Percentiles rank a stretch among this genome's conserved stretches.
These are phyloP conservation scores for Ornithoptera priamus DNA, from an alignment of 2,888 invertebrate genomes.

Conservation along the genomic window DNA sequence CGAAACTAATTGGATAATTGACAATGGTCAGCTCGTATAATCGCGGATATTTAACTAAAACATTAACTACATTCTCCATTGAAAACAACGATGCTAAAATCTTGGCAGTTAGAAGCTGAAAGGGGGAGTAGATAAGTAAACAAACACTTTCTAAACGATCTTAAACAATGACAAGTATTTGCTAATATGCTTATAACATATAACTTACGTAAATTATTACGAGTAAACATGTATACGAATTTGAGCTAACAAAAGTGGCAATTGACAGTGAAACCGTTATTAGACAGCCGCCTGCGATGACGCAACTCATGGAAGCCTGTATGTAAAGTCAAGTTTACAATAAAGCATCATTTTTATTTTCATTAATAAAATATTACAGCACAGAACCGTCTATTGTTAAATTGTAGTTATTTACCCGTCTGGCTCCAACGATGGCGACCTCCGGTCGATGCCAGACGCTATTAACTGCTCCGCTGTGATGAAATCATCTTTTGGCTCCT, in stretches of 20 bases:
- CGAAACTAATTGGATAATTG: background rate
- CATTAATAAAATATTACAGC: background rate
- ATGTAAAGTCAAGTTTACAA: slow-evolving; percentile 43
- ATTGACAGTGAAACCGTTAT: slow-evolving; percentile 65
- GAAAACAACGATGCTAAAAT: background rate
- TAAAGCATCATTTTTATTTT: background rate
- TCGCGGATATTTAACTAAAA: background rate
- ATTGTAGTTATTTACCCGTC: background rate
- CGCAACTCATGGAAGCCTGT: slow-evolving; percentile 52
- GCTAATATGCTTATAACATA: slow-evolving; percentile 17
- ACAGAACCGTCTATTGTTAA: background rate
- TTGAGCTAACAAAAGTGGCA: slow-evolving; percentile 48
- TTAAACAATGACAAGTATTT: slow-evolving; percentile 8
- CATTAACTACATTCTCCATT: background rate
- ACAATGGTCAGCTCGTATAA: background rate
- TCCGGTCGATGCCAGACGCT: background rate
- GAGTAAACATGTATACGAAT: slow-evolving; percentile 36
- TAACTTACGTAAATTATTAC: slow-evolving; percentile 33
- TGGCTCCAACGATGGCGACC: background rate
- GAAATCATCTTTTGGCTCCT: background rate
- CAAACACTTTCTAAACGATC: slow-evolving; percentile 8
- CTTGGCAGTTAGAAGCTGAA: background rate
- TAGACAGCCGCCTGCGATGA: slow-evolving; percentile 48
- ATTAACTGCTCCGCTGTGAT: background rate
- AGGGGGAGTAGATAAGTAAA: background rate